Conservation (phyloP, 2,888 invertebrate species). For the Galeruca laticollis region DNA sequence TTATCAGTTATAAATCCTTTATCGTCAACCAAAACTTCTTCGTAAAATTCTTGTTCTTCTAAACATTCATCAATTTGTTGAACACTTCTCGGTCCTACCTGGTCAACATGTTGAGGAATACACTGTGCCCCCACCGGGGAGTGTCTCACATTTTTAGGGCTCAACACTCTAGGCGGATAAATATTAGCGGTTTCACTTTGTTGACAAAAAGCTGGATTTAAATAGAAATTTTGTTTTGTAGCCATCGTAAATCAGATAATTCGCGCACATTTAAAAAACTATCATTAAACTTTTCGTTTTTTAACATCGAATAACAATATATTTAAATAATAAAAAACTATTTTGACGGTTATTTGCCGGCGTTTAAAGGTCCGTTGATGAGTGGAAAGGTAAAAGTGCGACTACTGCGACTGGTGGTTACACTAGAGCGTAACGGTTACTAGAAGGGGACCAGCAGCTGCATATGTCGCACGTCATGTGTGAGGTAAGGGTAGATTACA, state of each 20-base stretch:
- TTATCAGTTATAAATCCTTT: conserved; percentile 62
- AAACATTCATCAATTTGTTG: conserved; percentile 51
- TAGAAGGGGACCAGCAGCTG: conserved; percentile 61
- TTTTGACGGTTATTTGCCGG: conserved; percentile 25
- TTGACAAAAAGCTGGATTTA: conserved; percentile 84
- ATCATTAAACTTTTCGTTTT: not conserved
- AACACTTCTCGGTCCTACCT: conserved; percentile 46
- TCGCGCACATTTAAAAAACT: conserved; percentile 3
- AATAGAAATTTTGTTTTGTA: conserved; percentile 72
- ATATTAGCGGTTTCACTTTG: conserved; percentile 76
- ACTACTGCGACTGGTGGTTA: conserved; percentile 58
- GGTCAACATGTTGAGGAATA: conserved; percentile 55
- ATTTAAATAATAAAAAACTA: not conserved
- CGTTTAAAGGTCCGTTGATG: conserved; percentile 38
- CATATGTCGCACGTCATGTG: conserved; percentile 65
- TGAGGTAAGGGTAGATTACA: conserved; percentile 65
- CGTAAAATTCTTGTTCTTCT: conserved; percentile 65
- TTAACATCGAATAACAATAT: not conserved
- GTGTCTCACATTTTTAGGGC: conserved; percentile 56
- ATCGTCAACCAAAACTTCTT: conserved; percentile 65
- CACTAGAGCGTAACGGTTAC: conserved; percentile 60
- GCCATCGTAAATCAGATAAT: conserved; percentile 47
- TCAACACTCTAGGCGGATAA: conserved; percentile 59
- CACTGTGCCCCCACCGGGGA: conserved; percentile 65
- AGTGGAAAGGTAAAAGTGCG: conserved; percentile 52